These are phyloP conservation scores for Euwallacea similis DNA, from an alignment of 1,140 invertebrate species.

Conservation along the genomic window DNA sequence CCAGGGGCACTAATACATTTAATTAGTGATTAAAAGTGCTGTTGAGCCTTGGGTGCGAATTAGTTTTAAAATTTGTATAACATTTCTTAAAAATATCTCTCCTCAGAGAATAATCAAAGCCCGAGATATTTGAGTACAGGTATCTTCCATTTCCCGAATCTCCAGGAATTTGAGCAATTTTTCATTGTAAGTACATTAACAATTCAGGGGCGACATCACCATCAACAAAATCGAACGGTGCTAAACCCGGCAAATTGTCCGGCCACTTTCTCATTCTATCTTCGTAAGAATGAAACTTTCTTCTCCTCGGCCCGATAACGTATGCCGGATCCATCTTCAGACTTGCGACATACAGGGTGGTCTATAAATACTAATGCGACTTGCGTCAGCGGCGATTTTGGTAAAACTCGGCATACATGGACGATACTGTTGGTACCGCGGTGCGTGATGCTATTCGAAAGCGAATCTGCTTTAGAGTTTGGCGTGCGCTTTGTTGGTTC, in stretches of 20 bases:
- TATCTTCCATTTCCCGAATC: too few relatives aligned
- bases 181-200: too few relatives aligned
- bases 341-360: conserved; percentile 25
- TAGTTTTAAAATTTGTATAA: too few relatives aligned
- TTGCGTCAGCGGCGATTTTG: background rate
- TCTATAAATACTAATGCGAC: conserved; percentile 6
- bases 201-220: background rate
- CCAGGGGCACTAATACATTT: too few relatives aligned
- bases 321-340: conserved; percentile 12
- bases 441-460: conserved; percentile 28
- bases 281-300: conserved; percentile 9
- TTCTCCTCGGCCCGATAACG: conserved; percentile 3
- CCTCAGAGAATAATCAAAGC: too few relatives aligned
- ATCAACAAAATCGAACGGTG: background rate
- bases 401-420: background rate
- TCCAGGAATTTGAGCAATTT: too few relatives aligned
- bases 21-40: too few relatives aligned
- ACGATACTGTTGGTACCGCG: background rate
- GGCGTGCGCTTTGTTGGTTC: background rate
- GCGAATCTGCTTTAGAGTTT: conserved; percentile 11
- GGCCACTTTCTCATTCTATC: conserved; percentile 13
- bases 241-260: background rate
- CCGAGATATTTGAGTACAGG: too few relatives aligned
- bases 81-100: too few relatives aligned
- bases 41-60: too few relatives aligned